A percentile compares a stretch with the other conserved stretches of the same genome.
Evolutionary conservation across 1,140 invertebrate species (phyloP).

Genomic region (Meloidogyne floridensis): DNA sequence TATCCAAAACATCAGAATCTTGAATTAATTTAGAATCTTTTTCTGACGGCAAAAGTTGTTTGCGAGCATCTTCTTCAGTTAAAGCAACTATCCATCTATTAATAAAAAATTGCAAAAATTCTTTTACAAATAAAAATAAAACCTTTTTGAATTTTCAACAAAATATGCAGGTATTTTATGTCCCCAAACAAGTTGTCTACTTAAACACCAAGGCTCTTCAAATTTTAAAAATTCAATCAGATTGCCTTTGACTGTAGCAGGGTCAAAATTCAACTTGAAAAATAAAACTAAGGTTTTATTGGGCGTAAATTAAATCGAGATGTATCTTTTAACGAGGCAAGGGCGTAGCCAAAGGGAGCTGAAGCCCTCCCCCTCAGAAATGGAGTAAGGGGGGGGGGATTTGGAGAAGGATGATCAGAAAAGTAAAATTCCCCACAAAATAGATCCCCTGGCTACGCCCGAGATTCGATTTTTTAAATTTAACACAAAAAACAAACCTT

Average conservation of each 20-base stretch:
- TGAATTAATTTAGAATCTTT: conserved; percentile 43
- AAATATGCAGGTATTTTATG: conserved; percentile 93
- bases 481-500: too few relatives aligned
- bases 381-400: too few relatives aligned
- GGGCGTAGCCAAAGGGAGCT: too few relatives aligned
- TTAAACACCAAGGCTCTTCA: conserved; percentile 71
- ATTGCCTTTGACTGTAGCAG: conserved; percentile 87
- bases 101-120: background rate
- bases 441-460: too few relatives aligned
- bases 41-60: conserved; percentile 26
- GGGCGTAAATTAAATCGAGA: too few relatives aligned
- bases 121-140: background rate
- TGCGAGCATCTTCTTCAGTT: conserved; percentile 33
- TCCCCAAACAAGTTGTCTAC: conserved; percentile 95
- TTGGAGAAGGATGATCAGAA: too few relatives aligned
- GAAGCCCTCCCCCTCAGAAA: too few relatives aligned
- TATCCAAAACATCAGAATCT: conserved; percentile 95
- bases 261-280: conserved; percentile 85
- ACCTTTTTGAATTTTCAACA: conserved; percentile 27
- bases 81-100: conserved; percentile 47
- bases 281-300: too few relatives aligned
- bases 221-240: conserved; percentile 83
- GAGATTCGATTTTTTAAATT: too few relatives aligned
- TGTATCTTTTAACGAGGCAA: too few relatives aligned
- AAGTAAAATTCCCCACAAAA: too few relatives aligned